Evolutionary conservation across 2,888 invertebrate genomes (phyloP).

Genomic region (Slavum lentiscoides): DNA sequence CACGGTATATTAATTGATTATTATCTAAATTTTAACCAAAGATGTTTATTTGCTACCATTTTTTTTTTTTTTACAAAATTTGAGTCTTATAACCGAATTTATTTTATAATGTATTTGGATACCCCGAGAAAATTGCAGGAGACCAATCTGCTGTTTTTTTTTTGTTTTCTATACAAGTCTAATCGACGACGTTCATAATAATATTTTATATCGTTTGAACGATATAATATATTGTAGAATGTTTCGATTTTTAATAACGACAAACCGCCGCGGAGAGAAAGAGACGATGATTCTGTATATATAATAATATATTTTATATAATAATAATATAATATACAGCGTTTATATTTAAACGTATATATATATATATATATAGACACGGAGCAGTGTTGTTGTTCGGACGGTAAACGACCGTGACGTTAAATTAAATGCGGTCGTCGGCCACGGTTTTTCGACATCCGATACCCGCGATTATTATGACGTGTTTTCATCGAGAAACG

Average conservation of each 20-base stretch:
- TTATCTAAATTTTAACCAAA: no score
- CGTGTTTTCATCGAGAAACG: no score
- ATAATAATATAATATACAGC: not conserved
- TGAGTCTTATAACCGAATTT: no score
- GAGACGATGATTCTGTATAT: not conserved
- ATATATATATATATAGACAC: not conserved
- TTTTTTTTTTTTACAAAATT: no score
- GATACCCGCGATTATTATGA: slow-evolving; percentile 2
- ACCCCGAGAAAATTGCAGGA: no score
- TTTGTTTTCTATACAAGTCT: no score
- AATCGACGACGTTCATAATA: not conserved
- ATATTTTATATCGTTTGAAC: not conserved
- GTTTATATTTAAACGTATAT: not conserved
- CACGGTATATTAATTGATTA: no score
- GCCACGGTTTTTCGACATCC: slow-evolving; percentile 15
- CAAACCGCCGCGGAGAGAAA: not conserved
- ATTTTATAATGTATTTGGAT: no score
- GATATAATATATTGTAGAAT: no score
- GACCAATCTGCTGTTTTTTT: not conserved
- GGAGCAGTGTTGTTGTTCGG: not conserved
- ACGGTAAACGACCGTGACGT: slow-evolving; percentile 29
- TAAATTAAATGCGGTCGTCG: slow-evolving; percentile 14
- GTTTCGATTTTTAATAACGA: not conserved
- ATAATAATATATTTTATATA: not conserved
- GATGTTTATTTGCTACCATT: no score